Conservation (phyloP, 2,797 vertebrate genomes). For the Epinephelus awoara region DNA sequence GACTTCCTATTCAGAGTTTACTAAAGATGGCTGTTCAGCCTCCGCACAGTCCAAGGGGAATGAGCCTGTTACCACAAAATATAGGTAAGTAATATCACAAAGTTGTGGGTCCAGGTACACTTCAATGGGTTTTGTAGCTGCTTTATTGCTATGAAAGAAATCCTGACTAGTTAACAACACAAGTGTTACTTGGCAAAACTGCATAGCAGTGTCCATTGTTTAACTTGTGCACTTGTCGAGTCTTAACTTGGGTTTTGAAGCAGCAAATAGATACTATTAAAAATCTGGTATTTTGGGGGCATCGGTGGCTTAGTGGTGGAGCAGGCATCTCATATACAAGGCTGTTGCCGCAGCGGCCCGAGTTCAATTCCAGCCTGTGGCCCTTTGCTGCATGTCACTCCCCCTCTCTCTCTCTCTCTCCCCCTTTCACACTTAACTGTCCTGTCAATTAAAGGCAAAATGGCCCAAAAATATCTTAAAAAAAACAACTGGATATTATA, state of each 20-base stretch:
- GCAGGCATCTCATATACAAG: too few relatives aligned
- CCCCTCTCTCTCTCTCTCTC: too few relatives aligned
- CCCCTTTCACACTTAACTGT: too few relatives aligned
- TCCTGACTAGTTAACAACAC: not conserved
- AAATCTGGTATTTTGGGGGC: not conserved
- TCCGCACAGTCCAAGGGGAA: conserved; percentile 43
- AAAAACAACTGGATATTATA: too few relatives aligned
- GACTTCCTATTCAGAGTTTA: conserved; percentile 48
- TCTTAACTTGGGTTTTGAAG: not conserved
- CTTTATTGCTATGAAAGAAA: not conserved
- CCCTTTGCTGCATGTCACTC: too few relatives aligned
- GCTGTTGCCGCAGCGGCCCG: too few relatives aligned
- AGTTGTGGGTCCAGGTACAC: not conserved
- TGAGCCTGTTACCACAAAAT: conserved; percentile 65
- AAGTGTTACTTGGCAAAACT: not conserved
- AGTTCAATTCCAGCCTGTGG: too few relatives aligned
- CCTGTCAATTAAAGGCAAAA: too few relatives aligned
- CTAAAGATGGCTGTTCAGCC: conserved; percentile 45
- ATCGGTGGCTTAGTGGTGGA: too few relatives aligned
- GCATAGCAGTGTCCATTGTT: not conserved
- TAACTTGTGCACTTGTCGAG: not conserved
- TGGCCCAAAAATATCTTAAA: too few relatives aligned
- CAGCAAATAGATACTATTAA: not conserved
- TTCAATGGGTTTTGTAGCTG: not conserved
- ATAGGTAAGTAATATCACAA: conserved; percentile 83